Evolutionary conservation across 1,140 invertebrate species (phyloP).

Genomic region (Drosophila truncata): DNA sequence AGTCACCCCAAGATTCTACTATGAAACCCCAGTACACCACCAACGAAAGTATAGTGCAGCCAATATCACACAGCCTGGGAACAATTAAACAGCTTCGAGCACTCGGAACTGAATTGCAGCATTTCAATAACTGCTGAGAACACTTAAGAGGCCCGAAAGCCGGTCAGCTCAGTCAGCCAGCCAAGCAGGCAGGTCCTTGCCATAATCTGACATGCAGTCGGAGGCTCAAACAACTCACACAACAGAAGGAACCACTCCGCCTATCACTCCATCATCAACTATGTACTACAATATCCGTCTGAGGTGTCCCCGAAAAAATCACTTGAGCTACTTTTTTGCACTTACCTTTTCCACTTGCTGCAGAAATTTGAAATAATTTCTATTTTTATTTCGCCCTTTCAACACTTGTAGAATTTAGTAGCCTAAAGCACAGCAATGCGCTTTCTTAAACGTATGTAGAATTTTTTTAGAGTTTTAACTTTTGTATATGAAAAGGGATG

Average conservation of each 20-base stretch:
- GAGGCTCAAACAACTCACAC: constrained; percentile 5
- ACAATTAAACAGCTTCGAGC: constrained; percentile 80
- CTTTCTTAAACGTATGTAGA: constrained; percentile 5
- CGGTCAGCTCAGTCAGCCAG: background rate
- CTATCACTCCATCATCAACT: constrained; percentile 3
- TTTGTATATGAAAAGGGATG: constrained; percentile 25
- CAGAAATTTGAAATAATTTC: constrained; percentile 25
- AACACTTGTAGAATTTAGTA: constrained; percentile 10
- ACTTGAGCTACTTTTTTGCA: constrained; percentile 34
- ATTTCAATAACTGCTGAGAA: constrained; percentile 79
- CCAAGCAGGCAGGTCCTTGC: constrained; percentile 4
- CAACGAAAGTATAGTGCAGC: background rate
- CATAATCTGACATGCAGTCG: constrained; percentile 61
- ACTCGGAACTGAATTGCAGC: constrained; percentile 71
- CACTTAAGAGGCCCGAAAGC: constrained; percentile 53
- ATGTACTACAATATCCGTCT: constrained; percentile 25
- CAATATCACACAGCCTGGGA: constrained; percentile 1
- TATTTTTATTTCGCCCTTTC: background rate
- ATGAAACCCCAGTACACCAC: constrained; percentile 1
- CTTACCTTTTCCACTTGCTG: constrained; percentile 62
- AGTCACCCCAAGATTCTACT: background rate
- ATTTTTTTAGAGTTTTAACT: constrained; percentile 14
- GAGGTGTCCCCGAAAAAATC: constrained; percentile 9
- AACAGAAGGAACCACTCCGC: constrained; percentile 6
- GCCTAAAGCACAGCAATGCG: constrained; percentile 10